Conservation (phyloP, 2,797 vertebrate genomes). For the Manis javanica region DNA sequence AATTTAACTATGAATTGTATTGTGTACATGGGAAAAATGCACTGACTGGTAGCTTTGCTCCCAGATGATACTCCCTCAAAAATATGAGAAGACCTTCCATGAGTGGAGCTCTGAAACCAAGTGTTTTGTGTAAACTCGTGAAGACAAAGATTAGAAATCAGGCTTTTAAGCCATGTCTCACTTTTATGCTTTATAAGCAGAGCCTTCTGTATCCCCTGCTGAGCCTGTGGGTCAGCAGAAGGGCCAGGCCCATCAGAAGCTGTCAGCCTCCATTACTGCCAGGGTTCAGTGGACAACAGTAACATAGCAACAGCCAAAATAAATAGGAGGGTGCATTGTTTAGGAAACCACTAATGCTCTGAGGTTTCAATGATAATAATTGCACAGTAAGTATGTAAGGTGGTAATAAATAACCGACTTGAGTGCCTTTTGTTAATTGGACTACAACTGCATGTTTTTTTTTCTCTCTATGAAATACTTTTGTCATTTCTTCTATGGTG, state of each 20-base stretch:
- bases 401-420: slow-evolving; percentile 28
- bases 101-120: slow-evolving; percentile 24
- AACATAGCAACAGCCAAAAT: slow-evolving; percentile 76
- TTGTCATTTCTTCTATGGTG: background rate
- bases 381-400: slow-evolving; percentile 58
- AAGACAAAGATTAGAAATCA: slow-evolving; percentile 59
- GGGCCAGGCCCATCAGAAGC: background rate
- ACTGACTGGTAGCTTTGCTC: background rate
- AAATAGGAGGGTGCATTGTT: slow-evolving; percentile 69
- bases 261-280: rapidly evolving
- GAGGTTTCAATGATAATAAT: slow-evolving; percentile 64
- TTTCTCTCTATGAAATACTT: background rate
- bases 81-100: background rate
- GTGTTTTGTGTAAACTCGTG: slow-evolving; percentile 48
- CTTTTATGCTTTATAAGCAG: background rate
- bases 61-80: slow-evolving; percentile 36
- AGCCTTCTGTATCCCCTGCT: rapidly evolving
- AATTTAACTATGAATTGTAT: slow-evolving; percentile 27
- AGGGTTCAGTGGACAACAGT: background rate
- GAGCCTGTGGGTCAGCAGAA: slow-evolving; percentile 6
- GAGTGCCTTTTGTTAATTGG: background rate
- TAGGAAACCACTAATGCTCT: slow-evolving; percentile 69
- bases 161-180: background rate
- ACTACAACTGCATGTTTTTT: background rate
- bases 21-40: background rate